These are phyloP conservation scores for Telenomus remus DNA, from an alignment of 1,140 invertebrate species.

Conservation along the genomic window DNA sequence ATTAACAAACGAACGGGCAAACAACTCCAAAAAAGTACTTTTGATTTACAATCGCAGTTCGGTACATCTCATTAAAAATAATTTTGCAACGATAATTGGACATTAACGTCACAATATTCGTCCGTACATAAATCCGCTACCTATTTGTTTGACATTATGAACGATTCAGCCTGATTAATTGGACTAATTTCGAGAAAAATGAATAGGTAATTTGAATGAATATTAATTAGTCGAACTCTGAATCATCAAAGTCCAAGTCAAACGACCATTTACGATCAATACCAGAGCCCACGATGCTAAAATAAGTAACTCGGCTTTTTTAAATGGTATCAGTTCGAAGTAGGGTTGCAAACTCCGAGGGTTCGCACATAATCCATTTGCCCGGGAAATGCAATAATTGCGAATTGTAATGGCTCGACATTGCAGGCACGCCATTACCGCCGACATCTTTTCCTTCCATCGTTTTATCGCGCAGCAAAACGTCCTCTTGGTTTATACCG, in stretches of 20 bases:
- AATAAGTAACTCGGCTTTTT: constrained; percentile 47
- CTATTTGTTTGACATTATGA: too few species aligned
- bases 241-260: too few species aligned
- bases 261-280: constrained; percentile 14
- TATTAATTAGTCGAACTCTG: too few species aligned
- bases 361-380: constrained; percentile 67
- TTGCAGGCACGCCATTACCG: constrained; percentile 66
- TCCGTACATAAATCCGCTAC: too few species aligned
- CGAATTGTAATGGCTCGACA: constrained; percentile 70
- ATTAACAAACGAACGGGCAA: too few species aligned
- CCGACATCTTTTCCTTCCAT: constrained; percentile 48
- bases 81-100: too few species aligned
- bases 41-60: too few species aligned
- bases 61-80: too few species aligned
- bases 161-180: too few species aligned
- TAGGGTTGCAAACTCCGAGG: constrained; percentile 30
- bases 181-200: too few species aligned
- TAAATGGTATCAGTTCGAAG: constrained; percentile 37
- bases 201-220: background rate
- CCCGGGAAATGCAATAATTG: constrained; percentile 72
- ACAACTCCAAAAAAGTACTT: too few species aligned
- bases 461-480: constrained; percentile 38
- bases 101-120: too few species aligned
- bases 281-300: constrained; percentile 24
- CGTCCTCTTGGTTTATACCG: constrained; percentile 10